Evolutionary conservation across 2,797 vertebrate genomes (phyloP), one percentile per base, ranked within the genome.

Genomic region (Dermochelys coriacea): DNA sequence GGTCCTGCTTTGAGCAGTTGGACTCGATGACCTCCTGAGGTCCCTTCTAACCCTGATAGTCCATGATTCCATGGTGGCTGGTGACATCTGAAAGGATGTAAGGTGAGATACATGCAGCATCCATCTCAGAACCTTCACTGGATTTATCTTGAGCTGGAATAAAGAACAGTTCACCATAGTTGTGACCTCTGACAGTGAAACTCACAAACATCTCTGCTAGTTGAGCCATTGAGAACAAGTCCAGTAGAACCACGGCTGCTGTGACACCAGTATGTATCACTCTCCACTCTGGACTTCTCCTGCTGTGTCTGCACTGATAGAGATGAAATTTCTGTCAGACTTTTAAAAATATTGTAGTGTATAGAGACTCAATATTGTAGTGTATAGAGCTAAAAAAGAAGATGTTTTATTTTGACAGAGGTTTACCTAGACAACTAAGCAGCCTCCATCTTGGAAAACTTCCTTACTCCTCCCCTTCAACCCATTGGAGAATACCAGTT

Each of bases 211-310:
- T 88, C 3, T 5, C 80, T 71, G 21, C 90, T 91, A n/a, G 23
- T 12, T 5, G 51, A 9, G 6, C 54, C 18, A 0, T 0, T 14
- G n/a, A 57, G 34, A 82, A 41, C 27, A 0, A 1, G 16, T 64
- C 34, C 8, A 64, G 5, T 49, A 82, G 37, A 91, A 79, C 47
- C 78, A 23, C 54, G 41, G 59, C 37, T 91, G 0, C 29, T 68
- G 34, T 86, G 84, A 41, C 74, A 45, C 12, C 1, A 0, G 3
- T 1, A 0, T 45, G 10, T 45, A 47, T 29, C n/a, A 59, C 0
- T 2, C 11, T 27, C 21, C 64, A 9, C 59, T 87, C 51, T 78
- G 88, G 37, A 19, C 9, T 84, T 61, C 23, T 18, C 57, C 84
- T 52, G 47, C 61, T 77, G 47, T 0, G 0, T 8, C 19, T 86